Conservation (phyloP, 1,140 invertebrate species). For the Dysdera silvatica region DNA sequence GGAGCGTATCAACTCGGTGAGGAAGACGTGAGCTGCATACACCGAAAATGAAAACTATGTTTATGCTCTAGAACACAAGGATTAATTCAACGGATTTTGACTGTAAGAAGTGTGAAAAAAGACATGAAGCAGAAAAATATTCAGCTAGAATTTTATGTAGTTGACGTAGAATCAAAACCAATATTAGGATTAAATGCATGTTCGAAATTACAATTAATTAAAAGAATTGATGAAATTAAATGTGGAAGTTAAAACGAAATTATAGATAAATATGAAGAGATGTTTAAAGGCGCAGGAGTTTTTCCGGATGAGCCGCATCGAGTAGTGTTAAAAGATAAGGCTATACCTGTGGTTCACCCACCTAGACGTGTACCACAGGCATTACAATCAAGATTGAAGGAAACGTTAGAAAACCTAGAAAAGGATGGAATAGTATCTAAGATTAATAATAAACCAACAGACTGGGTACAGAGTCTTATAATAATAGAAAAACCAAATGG, state of each 20-base stretch:
- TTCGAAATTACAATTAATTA: not conserved
- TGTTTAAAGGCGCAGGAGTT: not conserved
- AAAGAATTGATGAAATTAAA: not conserved
- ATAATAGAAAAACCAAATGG: slow-evolving; percentile 31
- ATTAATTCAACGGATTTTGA: no score
- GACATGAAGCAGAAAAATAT: not conserved
- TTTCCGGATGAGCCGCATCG: not conserved
- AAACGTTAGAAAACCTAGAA: slow-evolving; percentile 29
- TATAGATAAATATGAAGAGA: slow-evolving; percentile 1
- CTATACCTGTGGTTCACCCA: slow-evolving; percentile 5
- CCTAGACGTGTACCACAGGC: slow-evolving; percentile 16
- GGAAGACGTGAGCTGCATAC: no score
- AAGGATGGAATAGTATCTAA: slow-evolving; percentile 34
- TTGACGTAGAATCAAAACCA: not conserved
- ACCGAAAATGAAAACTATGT: no score
- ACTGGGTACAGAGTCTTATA: slow-evolving; percentile 33
- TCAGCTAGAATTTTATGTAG: not conserved
- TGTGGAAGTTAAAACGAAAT: not conserved
- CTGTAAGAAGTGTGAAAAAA: no score
- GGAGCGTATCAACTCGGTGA: not conserved
- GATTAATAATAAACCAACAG: slow-evolving; percentile 36
- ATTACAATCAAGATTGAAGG: slow-evolving; percentile 21
- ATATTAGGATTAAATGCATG: not conserved
- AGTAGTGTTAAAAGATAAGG: not conserved
- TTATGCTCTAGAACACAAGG: no score